Evolutionary conservation across 2,797 vertebrate species (phyloP).

Genomic region (Fringilla coelebs): DNA sequence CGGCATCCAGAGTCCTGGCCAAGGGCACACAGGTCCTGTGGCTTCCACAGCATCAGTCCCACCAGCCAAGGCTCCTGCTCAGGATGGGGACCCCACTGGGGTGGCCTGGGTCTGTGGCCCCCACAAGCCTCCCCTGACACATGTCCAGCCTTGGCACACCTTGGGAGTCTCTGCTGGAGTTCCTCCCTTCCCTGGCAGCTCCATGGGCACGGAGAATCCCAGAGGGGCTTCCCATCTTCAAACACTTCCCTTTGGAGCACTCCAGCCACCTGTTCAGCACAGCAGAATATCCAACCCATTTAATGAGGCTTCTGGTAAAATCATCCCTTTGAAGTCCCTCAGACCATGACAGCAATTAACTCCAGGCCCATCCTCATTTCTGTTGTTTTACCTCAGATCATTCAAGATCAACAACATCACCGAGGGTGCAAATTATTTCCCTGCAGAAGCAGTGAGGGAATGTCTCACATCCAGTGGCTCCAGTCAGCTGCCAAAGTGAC

Average conservation of each 20-base stretch:
- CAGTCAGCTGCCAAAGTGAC: background rate
- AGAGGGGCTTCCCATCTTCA: background rate
- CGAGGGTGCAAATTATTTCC: slow-evolving; percentile 30
- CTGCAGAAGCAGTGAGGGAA: background rate
- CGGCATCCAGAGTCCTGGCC: background rate
- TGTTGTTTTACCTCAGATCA: slow-evolving; percentile 8
- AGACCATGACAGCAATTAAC: slow-evolving; percentile 55
- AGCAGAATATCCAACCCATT: background rate
- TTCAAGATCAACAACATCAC: slow-evolving; percentile 12
- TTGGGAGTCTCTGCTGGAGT: background rate
- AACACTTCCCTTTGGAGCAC: background rate
- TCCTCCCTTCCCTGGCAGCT: background rate
- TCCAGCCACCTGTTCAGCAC: background rate
- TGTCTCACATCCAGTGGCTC: background rate
- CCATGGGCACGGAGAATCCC: rapidly evolving
- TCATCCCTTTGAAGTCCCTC: slow-evolving; percentile 45
- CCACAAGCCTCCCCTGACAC: background rate
- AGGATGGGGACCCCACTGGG: no score
- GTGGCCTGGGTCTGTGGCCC: background rate
- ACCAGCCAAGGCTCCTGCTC: rapidly evolving
- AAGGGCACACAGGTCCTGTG: background rate
- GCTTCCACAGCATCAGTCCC: background rate
- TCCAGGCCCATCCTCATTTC: slow-evolving; percentile 23
- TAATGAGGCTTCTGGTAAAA: slow-evolving; percentile 13
- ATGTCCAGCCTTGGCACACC: background rate